These are phyloP conservation scores for Embidobia sp. DNA, from an alignment of 2,888 invertebrate species.

Conservation along the genomic window DNA sequence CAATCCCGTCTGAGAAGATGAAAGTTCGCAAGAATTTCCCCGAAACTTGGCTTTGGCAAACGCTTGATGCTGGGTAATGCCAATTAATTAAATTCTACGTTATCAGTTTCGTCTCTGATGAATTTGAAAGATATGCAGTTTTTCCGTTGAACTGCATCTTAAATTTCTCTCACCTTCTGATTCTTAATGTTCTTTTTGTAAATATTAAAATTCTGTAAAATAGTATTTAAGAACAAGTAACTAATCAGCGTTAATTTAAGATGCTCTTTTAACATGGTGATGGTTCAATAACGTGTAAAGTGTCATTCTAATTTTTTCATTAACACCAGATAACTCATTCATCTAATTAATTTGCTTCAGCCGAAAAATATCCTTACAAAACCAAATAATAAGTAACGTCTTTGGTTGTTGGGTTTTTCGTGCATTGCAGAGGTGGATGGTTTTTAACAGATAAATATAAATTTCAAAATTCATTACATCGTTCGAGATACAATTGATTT, in stretches of 20 bases:
- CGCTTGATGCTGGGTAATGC: slow-evolving; percentile 84
- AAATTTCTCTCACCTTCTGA: too few species aligned
- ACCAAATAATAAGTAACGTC: slow-evolving; percentile 33
- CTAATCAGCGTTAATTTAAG: too few species aligned
- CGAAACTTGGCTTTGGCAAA: slow-evolving; percentile 88
- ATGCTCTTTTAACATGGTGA: too few species aligned
- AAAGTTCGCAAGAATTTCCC: slow-evolving; percentile 86
- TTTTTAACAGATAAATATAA: slow-evolving; percentile 31
- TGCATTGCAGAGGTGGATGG: slow-evolving; percentile 61
- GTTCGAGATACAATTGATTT: too few species aligned
- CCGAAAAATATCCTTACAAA: background rate
- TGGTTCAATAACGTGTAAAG: too few species aligned
- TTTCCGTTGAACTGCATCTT: background rate
- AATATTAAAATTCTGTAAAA: too few species aligned
- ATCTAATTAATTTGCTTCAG: slow-evolving; percentile 30
- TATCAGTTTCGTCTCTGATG: background rate
- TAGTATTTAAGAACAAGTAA: too few species aligned
- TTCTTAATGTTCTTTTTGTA: too few species aligned
- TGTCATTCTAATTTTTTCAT: background rate
- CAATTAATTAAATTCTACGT: slow-evolving; percentile 67
- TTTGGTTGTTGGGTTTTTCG: slow-evolving; percentile 48
- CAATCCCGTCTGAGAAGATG: slow-evolving; percentile 76
- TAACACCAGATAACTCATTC: slow-evolving; percentile 1
- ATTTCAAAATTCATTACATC: slow-evolving; percentile 31
- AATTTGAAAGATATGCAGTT: background rate